Conservation (phyloP, 2,113 vertebrate species). For the Clarias gariepinus region DNA sequence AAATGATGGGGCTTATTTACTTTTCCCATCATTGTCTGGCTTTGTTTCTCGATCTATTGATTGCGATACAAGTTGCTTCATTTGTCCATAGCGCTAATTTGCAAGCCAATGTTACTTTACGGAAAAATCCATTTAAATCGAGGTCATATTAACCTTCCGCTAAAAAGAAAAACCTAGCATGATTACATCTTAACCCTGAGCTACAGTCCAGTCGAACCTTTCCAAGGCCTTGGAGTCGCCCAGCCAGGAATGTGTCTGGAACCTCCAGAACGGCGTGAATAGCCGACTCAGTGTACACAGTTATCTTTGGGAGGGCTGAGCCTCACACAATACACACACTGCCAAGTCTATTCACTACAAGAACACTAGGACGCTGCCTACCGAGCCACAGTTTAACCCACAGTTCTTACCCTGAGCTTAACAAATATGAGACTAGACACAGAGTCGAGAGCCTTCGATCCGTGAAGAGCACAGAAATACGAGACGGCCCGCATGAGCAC, state of each 20-base stretch:
- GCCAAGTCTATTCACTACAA: slow-evolving; percentile 53
- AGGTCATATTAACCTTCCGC: background rate
- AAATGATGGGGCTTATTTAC: background rate
- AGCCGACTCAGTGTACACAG: slow-evolving; percentile 50
- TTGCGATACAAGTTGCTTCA: background rate
- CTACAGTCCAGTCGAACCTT: background rate
- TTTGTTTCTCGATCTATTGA: background rate
- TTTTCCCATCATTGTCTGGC: background rate
- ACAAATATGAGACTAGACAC: slow-evolving; percentile 6
- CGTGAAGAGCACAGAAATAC: background rate
- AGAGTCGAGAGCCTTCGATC: background rate
- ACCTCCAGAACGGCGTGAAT: slow-evolving; percentile 47
- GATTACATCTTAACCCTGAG: background rate
- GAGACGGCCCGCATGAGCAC: background rate
- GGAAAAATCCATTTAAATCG: background rate
- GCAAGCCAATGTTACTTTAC: background rate
- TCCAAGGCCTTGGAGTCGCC: slow-evolving; percentile 12
- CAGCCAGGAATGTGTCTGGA: slow-evolving; percentile 35
- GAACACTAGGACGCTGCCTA: slow-evolving; percentile 4
- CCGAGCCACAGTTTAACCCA: background rate
- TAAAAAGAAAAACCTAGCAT: background rate
- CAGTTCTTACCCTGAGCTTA: background rate
- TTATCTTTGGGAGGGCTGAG: slow-evolving; percentile 54
- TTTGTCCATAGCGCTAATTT: background rate
- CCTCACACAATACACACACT: slow-evolving; percentile 56